Conservation (phyloP, 2,113 vertebrate species). For the Nothoprocta perdicaria region DNA sequence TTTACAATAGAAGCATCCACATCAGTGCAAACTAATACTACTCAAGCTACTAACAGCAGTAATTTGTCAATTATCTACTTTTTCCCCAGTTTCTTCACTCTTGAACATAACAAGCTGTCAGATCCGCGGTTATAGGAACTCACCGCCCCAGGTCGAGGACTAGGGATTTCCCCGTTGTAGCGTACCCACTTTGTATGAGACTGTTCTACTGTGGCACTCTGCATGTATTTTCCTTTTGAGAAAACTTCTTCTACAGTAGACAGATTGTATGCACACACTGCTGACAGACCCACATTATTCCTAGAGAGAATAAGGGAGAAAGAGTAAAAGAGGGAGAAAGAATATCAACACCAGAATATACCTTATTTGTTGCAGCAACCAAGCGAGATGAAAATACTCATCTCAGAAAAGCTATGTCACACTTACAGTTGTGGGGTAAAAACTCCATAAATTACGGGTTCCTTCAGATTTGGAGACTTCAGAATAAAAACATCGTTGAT, state of each 20-base stretch:
- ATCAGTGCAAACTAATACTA: background rate
- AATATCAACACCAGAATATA: background rate
- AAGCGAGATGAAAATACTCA: background rate
- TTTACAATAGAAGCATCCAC: background rate
- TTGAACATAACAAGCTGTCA: background rate
- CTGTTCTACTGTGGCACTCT: slow-evolving; percentile 93
- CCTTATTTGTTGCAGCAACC: background rate
- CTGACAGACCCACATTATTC: slow-evolving; percentile 93
- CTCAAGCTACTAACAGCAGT: too few relatives aligned
- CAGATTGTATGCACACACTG: slow-evolving; percentile 92
- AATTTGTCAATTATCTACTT: background rate
- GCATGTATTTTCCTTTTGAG: slow-evolving; percentile 95
- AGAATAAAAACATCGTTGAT: slow-evolving; percentile 92
- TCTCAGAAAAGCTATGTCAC: background rate
- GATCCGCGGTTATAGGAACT: slow-evolving; percentile 57
- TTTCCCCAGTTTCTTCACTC: background rate
- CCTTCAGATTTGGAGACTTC: slow-evolving; percentile 79
- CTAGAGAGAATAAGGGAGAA: slow-evolving; percentile 66
- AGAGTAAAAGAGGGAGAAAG: background rate
- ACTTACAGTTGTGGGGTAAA: slow-evolving; percentile 95
- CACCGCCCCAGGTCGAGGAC: slow-evolving; percentile 92
- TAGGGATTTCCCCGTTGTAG: slow-evolving; percentile 88
- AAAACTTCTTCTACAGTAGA: slow-evolving; percentile 89
- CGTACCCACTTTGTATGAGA: slow-evolving; percentile 96
- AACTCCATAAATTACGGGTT: slow-evolving; percentile 91